Conservation (phyloP, 2,113 vertebrate species). For the Ictidomys tridecemlineatus region DNA sequence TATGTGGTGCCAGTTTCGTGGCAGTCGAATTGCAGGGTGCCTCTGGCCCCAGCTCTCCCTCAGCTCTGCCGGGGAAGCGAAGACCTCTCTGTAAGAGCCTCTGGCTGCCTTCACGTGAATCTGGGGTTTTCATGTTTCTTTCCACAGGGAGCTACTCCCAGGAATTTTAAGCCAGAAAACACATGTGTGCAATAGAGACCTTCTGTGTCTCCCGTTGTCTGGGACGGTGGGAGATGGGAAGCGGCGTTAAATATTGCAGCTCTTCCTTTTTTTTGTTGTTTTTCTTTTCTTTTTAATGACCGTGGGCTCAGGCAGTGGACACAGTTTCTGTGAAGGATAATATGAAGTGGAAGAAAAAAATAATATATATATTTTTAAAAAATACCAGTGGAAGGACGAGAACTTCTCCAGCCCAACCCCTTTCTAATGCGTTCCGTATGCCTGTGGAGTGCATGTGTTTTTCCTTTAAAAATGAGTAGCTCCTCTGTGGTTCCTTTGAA, state of each 20-base stretch:
- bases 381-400: not conserved
- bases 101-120: not conserved
- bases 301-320: not conserved
- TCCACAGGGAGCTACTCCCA: not conserved
- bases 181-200: not conserved
- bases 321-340: conserved; percentile 30
- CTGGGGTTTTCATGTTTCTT: conserved; percentile 25
- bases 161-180: conserved; percentile 71
- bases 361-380: too few species aligned
- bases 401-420: not conserved
- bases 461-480: conserved; percentile 62
- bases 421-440: conserved; percentile 72
- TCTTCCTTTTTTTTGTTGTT: not conserved
- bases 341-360: not conserved
- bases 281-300: not conserved
- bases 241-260: not conserved
- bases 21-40: conserved; percentile 27
- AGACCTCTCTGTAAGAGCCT: not conserved
- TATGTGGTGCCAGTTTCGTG: conserved; percentile 60
- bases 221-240: conserved; percentile 44
- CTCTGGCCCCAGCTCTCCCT: not conserved
- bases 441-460: conserved; percentile 8
- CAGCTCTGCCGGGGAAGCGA: rapidly evolving
- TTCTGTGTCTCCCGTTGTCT: not conserved
- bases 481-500: conserved; percentile 69